Evolutionary conservation across 2,888 invertebrate genomes (phyloP).

Genomic region (Chorisops tibialis): DNA sequence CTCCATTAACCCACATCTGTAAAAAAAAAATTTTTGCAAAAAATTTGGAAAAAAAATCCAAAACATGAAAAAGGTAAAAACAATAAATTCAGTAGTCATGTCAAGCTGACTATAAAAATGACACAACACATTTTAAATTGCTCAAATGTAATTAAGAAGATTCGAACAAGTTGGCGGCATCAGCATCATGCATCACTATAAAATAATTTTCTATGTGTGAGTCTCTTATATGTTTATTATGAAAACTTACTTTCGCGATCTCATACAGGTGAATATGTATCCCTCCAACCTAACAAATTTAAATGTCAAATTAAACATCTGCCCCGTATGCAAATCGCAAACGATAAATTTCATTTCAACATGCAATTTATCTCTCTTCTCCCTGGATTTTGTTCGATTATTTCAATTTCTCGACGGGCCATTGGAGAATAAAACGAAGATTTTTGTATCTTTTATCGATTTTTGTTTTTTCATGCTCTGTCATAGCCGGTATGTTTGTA

Average conservation of each 20-base stretch:
- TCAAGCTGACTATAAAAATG: constrained; percentile 22
- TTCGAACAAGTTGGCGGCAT: constrained; percentile 18
- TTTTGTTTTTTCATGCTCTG: too few species aligned
- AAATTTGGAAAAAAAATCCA: too few species aligned
- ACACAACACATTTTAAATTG: constrained; percentile 23
- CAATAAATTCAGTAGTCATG: constrained; percentile 25
- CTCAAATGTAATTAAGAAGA: constrained; percentile 20
- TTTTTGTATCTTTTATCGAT: too few species aligned
- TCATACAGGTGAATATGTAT: too few species aligned
- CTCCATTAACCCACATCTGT: too few species aligned
- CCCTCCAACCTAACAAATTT: constrained; percentile 29
- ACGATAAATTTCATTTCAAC: constrained; percentile 33
- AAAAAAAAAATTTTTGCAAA: too few species aligned
- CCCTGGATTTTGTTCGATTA: too few species aligned
- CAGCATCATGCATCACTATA: too few species aligned
- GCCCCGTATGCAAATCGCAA: constrained; percentile 31
- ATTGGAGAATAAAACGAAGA: too few species aligned
- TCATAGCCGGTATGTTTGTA: too few species aligned
- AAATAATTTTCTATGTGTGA: constrained; percentile 12
- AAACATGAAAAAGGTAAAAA: too few species aligned
- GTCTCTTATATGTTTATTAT: constrained; percentile 12
- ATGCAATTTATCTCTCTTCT: constrained; percentile 30
- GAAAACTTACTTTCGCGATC: neutral
- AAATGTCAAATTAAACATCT: constrained; percentile 33
- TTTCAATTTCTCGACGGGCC: too few species aligned